Base-by-base conservation (phyloP, 2,888 invertebrate species). In the Sicus ferrugineus region DNA sequence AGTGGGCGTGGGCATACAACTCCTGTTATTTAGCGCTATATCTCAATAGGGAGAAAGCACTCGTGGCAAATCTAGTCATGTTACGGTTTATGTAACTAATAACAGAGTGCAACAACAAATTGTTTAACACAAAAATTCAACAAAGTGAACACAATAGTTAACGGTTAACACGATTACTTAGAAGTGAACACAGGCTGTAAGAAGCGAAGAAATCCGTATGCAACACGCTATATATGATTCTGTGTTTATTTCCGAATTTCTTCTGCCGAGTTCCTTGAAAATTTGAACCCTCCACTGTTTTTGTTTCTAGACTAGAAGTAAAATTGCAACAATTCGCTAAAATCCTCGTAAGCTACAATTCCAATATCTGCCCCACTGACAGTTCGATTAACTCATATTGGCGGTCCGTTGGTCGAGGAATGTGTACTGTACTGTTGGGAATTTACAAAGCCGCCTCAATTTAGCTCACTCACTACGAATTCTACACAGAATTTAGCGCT, bases 321-420 rank as follows among this genome's bases (percentile, higher is more conserved):
- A 63, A 63, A 48, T 63, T 48, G 63, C 30, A 46, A 48, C 50
- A 63, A 63, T 23, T 48, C 19, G n/a, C 9, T 2, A 28, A 14
- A 16, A 7, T 34, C 6, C 38, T 38, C 11, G 38, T 11, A 38
- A 38, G 38, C 38, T 38, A 9, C 38, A 38, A 38, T 9, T 38
- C 38, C 6, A 9, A 38, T 6, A 9, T 38, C 38, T 9, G 11
- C 11, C 11, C 38, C n/a, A n/a, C n/a, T n/a, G n/a, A n/a, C n/a
- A n/a, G 38, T 38, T 11, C 11, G 6, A 9, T 38, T 11, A 9
- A 38, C 6, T 9, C 38, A 11, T 6, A 38, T 38, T 6, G 7
- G 38, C 6, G 38, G 11, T 38, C 11, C 7, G 6, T 38, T 11
- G 11, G 6, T 38, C 38, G 11, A 38, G 38, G 11, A 11, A 11